Evolutionary conservation across 30 jellyfish, hydroid and myxozoan species (phyloP), one percentile per base, ranked within the genome.

Genomic region (Rhopilema esculentum): DNA sequence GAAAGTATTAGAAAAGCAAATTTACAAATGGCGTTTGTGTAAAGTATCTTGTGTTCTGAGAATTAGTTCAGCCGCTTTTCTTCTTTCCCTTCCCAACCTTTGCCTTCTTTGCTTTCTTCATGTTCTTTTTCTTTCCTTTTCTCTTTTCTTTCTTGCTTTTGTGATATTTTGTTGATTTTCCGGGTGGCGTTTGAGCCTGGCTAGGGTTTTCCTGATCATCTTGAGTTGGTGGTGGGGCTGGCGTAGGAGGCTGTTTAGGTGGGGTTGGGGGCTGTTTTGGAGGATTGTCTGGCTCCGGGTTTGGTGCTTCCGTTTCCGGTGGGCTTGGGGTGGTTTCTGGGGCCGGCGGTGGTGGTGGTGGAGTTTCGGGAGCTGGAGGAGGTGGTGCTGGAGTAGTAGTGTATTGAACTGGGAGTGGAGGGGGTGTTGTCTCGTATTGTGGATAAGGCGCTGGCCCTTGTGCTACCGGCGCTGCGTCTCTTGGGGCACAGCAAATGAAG

Each of bases 401-500:
- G 21, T 79, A 40, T 1, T 49, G 28, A 63, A 70, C 72, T 63
- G 88, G 77, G 27, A 70, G 52, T 63, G 88, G 77, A 32, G 93
- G 93, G 1, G 92, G 49, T 24, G 91, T 32, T 7, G 91, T 26
- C 48, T 62, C 72, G 22, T 75, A 22, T 1, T 92, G 84, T 31
- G 97, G 95, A 26, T 32, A 26, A 15, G 95, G 89, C 27, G 84
- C 32, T 16, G 85, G 91, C 1, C 69, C 67, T 16, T 91, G 81
- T 0, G 83, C 93, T 1, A 70, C 91, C 0, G 89, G 76, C 22
- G 97, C 69, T 20, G 85, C 89, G 9, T 74, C 85, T 61, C 84
- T 32, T 49, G 97, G 93, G 16, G 88, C 91, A 50, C 94, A 85
- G 72, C 94, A 85, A 28, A 78, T 48, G 81, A 85, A 85, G 48